Evolutionary conservation across 2,888 invertebrate genomes (phyloP).

Genomic region (Leptinotarsa juncta): DNA sequence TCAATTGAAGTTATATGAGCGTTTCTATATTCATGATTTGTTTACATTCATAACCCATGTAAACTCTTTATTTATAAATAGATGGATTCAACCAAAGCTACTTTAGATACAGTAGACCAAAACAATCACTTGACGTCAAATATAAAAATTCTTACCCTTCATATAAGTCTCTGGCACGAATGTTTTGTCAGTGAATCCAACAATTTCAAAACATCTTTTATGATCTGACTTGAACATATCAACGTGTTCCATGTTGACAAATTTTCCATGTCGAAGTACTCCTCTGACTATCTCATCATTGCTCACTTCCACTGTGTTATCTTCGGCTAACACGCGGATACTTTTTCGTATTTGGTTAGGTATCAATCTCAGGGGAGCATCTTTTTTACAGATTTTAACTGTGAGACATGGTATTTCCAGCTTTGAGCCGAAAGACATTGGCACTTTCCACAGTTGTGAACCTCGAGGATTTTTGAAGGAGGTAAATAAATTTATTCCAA

Average conservation of each 20-base stretch:
- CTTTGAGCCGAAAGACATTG: constrained; percentile 41
- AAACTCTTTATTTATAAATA: no score
- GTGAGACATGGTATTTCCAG: constrained; percentile 41
- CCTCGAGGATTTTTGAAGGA: constrained; percentile 43
- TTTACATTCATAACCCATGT: no score
- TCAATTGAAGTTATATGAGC: no score
- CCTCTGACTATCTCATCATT: constrained; percentile 40
- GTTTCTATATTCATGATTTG: no score
- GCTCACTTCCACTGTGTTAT: constrained; percentile 41
- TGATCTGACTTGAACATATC: constrained; percentile 46
- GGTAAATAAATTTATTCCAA: constrained; percentile 44
- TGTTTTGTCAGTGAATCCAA: constrained; percentile 44
- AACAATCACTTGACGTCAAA: background rate
- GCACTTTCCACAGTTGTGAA: constrained; percentile 46
- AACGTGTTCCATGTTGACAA: constrained; percentile 45
- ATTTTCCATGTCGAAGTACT: constrained; percentile 44
- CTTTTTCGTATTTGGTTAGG: background rate
- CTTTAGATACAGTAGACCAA: background rate
- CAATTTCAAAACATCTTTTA: constrained; percentile 44
- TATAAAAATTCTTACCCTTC: constrained; percentile 24
- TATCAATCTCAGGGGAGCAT: constrained; percentile 40
- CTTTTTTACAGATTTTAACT: constrained; percentile 38
- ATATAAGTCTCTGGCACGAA: constrained; percentile 45
- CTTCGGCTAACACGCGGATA: constrained; percentile 39
- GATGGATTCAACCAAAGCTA: no score